A percentile compares a stretch with the other conserved stretches of the same genome.
Conservation (phyloP, 2,888 invertebrate genomes). For the Vannuccia rotundouncinata region DNA sequence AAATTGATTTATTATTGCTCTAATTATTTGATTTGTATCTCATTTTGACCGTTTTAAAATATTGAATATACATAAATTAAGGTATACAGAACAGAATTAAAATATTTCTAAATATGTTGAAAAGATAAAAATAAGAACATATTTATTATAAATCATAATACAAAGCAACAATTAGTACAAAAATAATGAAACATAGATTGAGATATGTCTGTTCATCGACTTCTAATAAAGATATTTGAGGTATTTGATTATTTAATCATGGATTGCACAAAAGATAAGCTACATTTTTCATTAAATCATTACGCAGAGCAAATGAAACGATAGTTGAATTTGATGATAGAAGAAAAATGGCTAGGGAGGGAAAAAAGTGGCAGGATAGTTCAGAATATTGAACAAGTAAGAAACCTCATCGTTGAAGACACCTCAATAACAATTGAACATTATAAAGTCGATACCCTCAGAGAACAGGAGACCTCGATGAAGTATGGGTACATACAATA, state of each 20-base stretch:
- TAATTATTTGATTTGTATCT: no score
- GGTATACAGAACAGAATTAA: no score
- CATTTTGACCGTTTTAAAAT: no score
- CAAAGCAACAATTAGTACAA: no score
- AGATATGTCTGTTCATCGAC: neutral
- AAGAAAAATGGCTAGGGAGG: neutral
- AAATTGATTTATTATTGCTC: no score
- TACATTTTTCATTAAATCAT: neutral
- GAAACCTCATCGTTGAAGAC: neutral
- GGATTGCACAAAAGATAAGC: neutral
- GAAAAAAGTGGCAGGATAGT: neutral
- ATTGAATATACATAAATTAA: no score
- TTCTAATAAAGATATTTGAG: neutral
- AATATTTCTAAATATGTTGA: no score
- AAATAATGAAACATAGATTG: neutral
- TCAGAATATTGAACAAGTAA: neutral
- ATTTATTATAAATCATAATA: no score
- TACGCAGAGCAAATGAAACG: neutral
- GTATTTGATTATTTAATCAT: neutral
- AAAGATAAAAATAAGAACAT: no score
- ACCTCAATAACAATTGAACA: neutral
- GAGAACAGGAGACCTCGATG: neutral
- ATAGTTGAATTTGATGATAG: neutral
- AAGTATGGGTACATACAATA: neutral
- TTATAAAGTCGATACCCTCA: neutral